These are phyloP conservation scores for Parnassius smintheus DNA, from an alignment of 2,888 invertebrate genomes.

Conservation along the genomic window DNA sequence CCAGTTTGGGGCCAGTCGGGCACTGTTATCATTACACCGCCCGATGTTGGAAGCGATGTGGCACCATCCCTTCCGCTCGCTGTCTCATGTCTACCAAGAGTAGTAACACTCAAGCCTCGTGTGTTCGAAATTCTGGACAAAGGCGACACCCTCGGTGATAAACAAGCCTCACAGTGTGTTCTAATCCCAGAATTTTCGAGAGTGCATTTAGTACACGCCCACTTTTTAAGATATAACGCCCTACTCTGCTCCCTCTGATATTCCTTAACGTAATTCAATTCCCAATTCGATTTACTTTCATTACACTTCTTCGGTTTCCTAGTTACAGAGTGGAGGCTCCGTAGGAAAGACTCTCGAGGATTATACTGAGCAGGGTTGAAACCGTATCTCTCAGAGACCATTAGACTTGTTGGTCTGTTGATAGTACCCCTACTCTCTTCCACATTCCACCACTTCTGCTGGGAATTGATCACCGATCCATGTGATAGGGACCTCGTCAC, in stretches of 20 bases:
- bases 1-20: constrained; percentile 82
- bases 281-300: constrained; percentile 75
- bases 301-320: constrained; percentile 71
- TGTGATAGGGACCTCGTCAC: constrained; percentile 84
- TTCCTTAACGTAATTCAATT: constrained; percentile 71
- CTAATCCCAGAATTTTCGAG: constrained; percentile 85
- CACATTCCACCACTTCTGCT: constrained; percentile 74
- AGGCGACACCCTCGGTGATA: constrained; percentile 82
- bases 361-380: constrained; percentile 49
- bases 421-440: constrained; percentile 70
- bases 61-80: constrained; percentile 62
- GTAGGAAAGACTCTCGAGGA: constrained; percentile 68
- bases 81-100: constrained; percentile 68
- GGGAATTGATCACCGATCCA: constrained; percentile 82
- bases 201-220: constrained; percentile 89
- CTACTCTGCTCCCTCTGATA: constrained; percentile 71
- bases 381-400: constrained; percentile 79
- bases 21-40: constrained; percentile 83
- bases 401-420: constrained; percentile 81
- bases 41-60: constrained; percentile 70
- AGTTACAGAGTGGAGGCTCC: constrained; percentile 71
- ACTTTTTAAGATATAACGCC: constrained; percentile 74
- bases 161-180: constrained; percentile 87
- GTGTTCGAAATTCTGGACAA: constrained; percentile 64
- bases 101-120: constrained; percentile 70